A percentile compares a stretch with the other conserved stretches of the same genome.
phyloP scores from a whole-genome alignment of 1,140 invertebrate species.

The Tenebrio molitor region DNA sequence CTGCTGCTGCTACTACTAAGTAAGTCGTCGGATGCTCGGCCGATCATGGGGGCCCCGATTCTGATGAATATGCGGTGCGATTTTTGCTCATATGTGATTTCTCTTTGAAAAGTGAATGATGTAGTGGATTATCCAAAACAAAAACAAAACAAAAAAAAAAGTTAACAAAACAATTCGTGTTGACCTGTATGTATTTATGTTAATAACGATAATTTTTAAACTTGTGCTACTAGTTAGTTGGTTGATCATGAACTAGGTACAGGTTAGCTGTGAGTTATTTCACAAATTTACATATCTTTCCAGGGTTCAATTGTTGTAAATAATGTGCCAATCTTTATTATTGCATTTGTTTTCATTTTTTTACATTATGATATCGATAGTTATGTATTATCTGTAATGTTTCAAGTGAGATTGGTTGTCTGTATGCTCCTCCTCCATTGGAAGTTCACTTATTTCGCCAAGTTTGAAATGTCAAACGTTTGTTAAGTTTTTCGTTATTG shows the following conservation, averaged over 20 bases:
- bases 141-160: not conserved
- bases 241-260: slow-evolving; percentile 41
- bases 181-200: slow-evolving; percentile 62
- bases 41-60: too few relatives aligned
- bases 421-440: slow-evolving; percentile 49
- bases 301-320: slow-evolving; percentile 66
- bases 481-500: slow-evolving; percentile 19
- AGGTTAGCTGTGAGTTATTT: slow-evolving; percentile 56
- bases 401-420: slow-evolving; percentile 54
- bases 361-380: slow-evolving; percentile 41
- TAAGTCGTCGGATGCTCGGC: too few relatives aligned
- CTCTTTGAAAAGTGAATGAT: slow-evolving; percentile 41
- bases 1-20: too few relatives aligned
- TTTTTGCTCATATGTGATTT: slow-evolving; percentile 35
- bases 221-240: slow-evolving; percentile 44
- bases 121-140: slow-evolving; percentile 38
- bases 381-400: slow-evolving; percentile 54
- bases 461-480: too few relatives aligned
- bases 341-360: slow-evolving; percentile 59
- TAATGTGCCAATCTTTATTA: slow-evolving; percentile 65
- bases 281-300: slow-evolving; percentile 65
- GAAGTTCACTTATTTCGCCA: slow-evolving; percentile 34
- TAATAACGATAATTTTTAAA: slow-evolving; percentile 53
- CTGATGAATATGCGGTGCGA: not conserved
- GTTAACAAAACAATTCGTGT: slow-evolving; percentile 57